A percentile compares a stretch with the other conserved stretches of the same genome.
phyloP scores from a whole-genome alignment of 2,888 invertebrate species.

The Temnothorax unifasciatus region DNA sequence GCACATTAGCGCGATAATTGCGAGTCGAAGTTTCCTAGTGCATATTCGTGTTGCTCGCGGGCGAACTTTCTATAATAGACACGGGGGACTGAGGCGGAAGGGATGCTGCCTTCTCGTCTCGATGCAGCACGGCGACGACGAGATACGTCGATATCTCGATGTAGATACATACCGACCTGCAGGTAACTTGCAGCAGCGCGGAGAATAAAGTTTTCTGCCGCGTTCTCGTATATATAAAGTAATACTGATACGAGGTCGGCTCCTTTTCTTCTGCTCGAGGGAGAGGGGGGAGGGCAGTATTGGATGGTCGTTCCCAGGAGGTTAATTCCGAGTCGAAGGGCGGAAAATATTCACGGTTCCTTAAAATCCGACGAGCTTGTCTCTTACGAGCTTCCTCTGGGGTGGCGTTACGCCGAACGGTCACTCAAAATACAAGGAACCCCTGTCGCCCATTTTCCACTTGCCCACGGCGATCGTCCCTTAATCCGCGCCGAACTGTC shows the following conservation, averaged over 20 bases:
- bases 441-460: conserved; percentile 57
- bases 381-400: conserved; percentile 79
- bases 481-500: conserved; percentile 75
- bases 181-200: conserved; percentile 65
- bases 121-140: conserved; percentile 30
- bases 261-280: conserved; percentile 58
- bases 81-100: not conserved
- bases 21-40: conserved; percentile 61
- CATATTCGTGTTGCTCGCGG: conserved; percentile 65
- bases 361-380: conserved; percentile 83
- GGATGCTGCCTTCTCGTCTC: conserved; percentile 19
- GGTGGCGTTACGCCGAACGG: conserved; percentile 83
- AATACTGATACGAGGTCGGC: conserved; percentile 68
- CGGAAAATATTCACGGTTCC: conserved; percentile 85
- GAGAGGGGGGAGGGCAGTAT: conserved; percentile 61
- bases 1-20: conserved; percentile 41
- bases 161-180: conserved; percentile 52
- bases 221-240: conserved; percentile 71
- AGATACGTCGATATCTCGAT: conserved; percentile 52
- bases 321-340: conserved; percentile 83
- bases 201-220: conserved; percentile 76
- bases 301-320: conserved; percentile 81
- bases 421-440: conserved; percentile 82
- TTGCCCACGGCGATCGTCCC: conserved; percentile 74
- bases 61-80: conserved; percentile 62